A percentile compares a stretch with the other conserved stretches of the same genome.
phyloP scores from a whole-genome alignment of 2,888 invertebrate genomes.

The Troides aeacus region DNA sequence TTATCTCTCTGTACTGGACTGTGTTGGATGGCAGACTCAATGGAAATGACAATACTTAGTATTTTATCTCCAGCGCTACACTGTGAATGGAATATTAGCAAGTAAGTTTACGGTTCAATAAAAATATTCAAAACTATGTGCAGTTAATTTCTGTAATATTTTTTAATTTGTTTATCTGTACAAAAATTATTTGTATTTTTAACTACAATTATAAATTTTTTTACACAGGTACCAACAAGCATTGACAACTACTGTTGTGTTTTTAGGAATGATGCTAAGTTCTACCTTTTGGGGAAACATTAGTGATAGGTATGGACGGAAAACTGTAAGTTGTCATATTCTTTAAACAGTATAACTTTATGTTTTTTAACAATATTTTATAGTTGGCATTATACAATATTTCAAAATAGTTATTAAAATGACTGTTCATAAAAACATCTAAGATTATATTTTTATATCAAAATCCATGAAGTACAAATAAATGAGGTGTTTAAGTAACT shows the following conservation, averaged over 20 bases:
- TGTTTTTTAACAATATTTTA: too few species aligned
- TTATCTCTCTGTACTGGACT: slow-evolving; percentile 90
- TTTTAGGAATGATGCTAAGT: slow-evolving; percentile 98
- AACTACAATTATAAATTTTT: background rate
- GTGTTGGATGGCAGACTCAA: slow-evolving; percentile 98
- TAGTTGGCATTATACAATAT: too few species aligned
- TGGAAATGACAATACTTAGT: slow-evolving; percentile 98
- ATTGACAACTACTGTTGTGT: slow-evolving; percentile 94
- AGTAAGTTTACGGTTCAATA: slow-evolving; percentile 53
- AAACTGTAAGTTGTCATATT: slow-evolving; percentile 81
- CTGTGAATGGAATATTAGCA: slow-evolving; percentile 95
- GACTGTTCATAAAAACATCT: too few species aligned
- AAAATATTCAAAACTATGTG: background rate
- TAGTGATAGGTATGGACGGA: slow-evolving; percentile 95
- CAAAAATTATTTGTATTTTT: background rate
- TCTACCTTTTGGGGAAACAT: slow-evolving; percentile 97
- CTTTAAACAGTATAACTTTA: background rate
- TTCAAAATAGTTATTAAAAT: too few species aligned
- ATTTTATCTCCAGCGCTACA: slow-evolving; percentile 96
- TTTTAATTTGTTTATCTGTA: background rate
- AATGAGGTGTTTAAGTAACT: too few species aligned
- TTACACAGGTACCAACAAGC: slow-evolving; percentile 91
- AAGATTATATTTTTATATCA: too few species aligned
- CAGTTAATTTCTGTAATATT: background rate
- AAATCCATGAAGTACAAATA: too few species aligned